A percentile compares a stretch with the other conserved stretches of the same genome.
These are phyloP conservation scores for Pantherophis vulpinus DNA, from an alignment of 2,797 vertebrate species.

Conservation along the genomic window DNA sequence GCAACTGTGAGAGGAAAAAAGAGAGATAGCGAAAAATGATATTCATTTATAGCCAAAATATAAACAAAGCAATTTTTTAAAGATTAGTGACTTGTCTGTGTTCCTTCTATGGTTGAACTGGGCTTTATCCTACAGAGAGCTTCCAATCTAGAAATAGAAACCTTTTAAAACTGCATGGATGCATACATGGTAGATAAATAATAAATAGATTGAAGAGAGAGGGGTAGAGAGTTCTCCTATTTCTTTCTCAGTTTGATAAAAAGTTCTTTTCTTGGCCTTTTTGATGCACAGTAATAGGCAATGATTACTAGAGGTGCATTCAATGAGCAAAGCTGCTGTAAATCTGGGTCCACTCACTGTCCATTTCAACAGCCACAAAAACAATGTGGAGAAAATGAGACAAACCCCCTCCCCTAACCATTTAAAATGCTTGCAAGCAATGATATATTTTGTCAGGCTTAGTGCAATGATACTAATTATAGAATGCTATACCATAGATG, in stretches of 20 bases:
- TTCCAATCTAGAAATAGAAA: background rate
- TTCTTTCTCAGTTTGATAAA: slow-evolving; percentile 38
- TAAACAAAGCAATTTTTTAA: slow-evolving; percentile 35
- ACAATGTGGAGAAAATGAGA: background rate
- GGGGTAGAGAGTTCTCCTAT: background rate
- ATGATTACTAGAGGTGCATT: slow-evolving; percentile 9
- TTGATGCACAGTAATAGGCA: background rate
- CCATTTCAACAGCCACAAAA: slow-evolving; percentile 10
- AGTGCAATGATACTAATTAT: background rate
- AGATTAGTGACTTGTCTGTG: slow-evolving; percentile 13
- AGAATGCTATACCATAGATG: background rate
- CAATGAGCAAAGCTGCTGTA: background rate
- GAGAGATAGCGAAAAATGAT: background rate
- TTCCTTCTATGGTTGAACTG: background rate
- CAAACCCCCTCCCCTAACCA: background rate
- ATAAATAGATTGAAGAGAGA: background rate
- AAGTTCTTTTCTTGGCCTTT: background rate
- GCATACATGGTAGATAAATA: background rate
- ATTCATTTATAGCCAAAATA: background rate
- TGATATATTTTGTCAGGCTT: background rate
- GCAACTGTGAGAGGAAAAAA: background rate
- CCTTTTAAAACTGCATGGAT: background rate
- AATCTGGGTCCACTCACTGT: slow-evolving; percentile 8
- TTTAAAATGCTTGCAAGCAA: slow-evolving; percentile 26
- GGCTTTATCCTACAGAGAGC: background rate